A percentile compares a stretch with the other conserved stretches of the same genome.
phyloP scores from a whole-genome alignment of 2,113 vertebrate genomes.

The Psephotus haematonotus region DNA sequence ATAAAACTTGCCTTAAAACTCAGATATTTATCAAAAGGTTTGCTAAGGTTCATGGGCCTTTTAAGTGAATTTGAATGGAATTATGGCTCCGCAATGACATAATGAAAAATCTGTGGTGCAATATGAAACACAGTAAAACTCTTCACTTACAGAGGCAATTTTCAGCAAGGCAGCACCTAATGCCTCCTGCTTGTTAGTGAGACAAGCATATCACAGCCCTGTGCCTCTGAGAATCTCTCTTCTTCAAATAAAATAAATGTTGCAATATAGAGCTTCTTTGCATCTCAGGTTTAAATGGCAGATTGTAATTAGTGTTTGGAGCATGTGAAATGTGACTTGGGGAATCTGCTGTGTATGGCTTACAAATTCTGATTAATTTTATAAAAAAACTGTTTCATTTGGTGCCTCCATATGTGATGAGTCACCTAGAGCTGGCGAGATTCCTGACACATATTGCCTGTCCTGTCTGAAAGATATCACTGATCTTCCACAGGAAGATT shows the following conservation, averaged over 20 bases:
- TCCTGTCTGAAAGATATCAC: background rate
- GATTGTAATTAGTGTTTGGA: slow-evolving; percentile 49
- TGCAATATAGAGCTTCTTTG: background rate
- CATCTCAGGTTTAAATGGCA: slow-evolving; percentile 17
- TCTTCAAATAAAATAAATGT: background rate
- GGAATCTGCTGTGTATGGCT: slow-evolving; percentile 4
- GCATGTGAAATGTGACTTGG: slow-evolving; percentile 36
- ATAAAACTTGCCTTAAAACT: slow-evolving; percentile 17
- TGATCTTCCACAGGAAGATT: background rate
- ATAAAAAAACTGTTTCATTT: slow-evolving; percentile 51
- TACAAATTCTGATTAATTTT: slow-evolving; percentile 47
- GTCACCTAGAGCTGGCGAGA: background rate
- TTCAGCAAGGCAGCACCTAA: background rate
- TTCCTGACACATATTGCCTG: slow-evolving; percentile 22
- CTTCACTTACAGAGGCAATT: background rate
- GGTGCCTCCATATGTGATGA: slow-evolving; percentile 42
- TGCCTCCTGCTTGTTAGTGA: background rate
- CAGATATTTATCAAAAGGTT: slow-evolving; percentile 28
- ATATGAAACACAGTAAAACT: background rate
- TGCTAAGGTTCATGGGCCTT: slow-evolving; percentile 2
- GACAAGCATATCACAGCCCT: background rate
- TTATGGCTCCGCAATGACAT: background rate
- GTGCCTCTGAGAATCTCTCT: background rate
- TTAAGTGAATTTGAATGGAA: background rate
- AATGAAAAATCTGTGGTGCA: background rate